These are phyloP conservation scores for Smittia sp. DNA, from an alignment of 2,888 invertebrate species.

Conservation along the genomic window DNA sequence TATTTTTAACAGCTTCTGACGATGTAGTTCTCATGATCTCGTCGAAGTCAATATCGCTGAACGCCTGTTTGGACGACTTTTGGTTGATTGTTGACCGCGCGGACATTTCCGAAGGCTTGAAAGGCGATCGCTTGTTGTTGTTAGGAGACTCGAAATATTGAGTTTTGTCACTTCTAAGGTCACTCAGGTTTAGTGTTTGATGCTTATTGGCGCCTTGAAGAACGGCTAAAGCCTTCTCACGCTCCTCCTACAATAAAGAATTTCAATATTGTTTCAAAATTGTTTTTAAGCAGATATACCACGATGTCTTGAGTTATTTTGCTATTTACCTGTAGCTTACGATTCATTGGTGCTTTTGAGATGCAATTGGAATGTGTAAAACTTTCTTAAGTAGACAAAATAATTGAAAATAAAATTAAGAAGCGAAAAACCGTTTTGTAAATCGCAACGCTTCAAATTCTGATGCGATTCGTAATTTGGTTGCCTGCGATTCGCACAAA, in stretches of 20 bases:
- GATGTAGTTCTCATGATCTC: conserved; percentile 51
- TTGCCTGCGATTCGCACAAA: background rate
- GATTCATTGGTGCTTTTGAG: too few species aligned
- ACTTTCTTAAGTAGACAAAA: too few species aligned
- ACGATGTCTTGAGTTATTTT: background rate
- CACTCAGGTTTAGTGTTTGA: conserved; percentile 10
- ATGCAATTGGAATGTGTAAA: background rate
- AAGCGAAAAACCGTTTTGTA: background rate
- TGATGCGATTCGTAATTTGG: background rate
- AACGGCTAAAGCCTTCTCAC: background rate
- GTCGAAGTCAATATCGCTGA: conserved; percentile 44
- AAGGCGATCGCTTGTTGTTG: conserved; percentile 1
- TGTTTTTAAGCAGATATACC: background rate
- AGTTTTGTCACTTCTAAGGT: conserved; percentile 18
- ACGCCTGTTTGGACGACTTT: background rate
- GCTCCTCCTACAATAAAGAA: background rate
- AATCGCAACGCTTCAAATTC: background rate
- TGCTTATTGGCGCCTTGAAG: background rate
- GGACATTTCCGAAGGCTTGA: conserved; percentile 28
- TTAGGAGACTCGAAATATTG: conserved; percentile 15
- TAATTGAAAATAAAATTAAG: too few species aligned
- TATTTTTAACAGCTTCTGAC: conserved; percentile 48
- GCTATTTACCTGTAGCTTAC: background rate
- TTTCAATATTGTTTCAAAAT: background rate
- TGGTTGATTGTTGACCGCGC: conserved; percentile 21